phyloP scores from a whole-genome alignment of 2,113 vertebrate species.

The Athene noctua region DNA sequence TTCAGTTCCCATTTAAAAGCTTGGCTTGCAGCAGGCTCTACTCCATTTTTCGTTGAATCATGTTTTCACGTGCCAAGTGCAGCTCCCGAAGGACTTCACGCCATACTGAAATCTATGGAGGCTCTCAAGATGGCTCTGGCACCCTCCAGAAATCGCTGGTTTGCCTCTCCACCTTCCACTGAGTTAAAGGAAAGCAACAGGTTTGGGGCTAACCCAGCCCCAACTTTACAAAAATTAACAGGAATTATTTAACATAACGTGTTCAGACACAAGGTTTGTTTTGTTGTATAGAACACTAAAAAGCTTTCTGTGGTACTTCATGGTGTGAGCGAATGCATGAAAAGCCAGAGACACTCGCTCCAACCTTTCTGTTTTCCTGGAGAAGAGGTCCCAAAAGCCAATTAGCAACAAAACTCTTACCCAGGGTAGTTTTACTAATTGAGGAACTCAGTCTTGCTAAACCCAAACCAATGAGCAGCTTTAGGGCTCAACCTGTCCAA shows the following conservation, averaged over 20 bases:
- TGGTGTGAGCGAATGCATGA: fast-evolving
- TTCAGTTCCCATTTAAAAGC: neutral
- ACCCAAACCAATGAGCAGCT: neutral
- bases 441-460: neutral
- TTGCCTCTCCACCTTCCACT: neutral
- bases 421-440: neutral
- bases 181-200: neutral
- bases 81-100: neutral
- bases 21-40: neutral
- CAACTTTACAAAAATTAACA: neutral
- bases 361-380: neutral
- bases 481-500: neutral
- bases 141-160: neutral
- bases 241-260: neutral
- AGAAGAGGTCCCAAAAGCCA: neutral
- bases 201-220: neutral
- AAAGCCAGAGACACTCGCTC: neutral
- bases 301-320: neutral
- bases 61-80: neutral
- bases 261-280: neutral
- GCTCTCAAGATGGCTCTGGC: neutral
- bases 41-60: neutral
- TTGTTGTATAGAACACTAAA: fast-evolving
- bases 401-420: neutral
- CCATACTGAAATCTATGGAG: neutral